phyloP scores from a whole-genome alignment of 1,140 invertebrate genomes.

The Drosophila nigromelanica region DNA sequence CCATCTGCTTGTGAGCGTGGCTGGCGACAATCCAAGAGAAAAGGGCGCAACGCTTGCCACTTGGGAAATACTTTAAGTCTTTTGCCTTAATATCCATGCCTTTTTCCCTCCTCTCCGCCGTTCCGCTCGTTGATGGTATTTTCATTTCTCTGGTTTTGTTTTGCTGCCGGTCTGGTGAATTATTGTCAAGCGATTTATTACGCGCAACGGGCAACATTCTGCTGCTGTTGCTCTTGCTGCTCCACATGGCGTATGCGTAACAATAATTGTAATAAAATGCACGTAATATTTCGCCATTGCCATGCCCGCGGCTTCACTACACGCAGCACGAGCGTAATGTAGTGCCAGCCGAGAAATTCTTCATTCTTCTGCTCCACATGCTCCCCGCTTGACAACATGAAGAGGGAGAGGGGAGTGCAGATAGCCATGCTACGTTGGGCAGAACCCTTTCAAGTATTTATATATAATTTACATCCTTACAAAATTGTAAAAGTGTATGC shows the following conservation, averaged over 20 bases:
- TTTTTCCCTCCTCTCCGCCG: conserved; percentile 39
- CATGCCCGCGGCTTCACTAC: conserved; percentile 4
- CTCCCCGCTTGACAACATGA: neutral
- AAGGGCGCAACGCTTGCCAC: conserved; percentile 33
- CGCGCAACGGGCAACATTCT: conserved; percentile 28
- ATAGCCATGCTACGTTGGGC: no score
- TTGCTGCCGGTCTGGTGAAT: conserved; percentile 51
- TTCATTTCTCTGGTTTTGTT: conserved; percentile 21
- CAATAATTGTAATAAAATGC: conserved; percentile 64
- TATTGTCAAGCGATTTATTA: conserved; percentile 79
- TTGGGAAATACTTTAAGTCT: conserved; percentile 75
- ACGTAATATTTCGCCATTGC: conserved; percentile 47
- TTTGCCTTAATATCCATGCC: conserved; percentile 68
- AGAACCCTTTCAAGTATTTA: neutral
- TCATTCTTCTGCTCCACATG: neutral
- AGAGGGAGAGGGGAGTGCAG: no score
- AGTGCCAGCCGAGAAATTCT: neutral
- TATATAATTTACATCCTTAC: neutral
- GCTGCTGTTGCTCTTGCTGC: conserved; percentile 33
- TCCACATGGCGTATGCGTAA: conserved; percentile 77
- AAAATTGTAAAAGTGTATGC: neutral
- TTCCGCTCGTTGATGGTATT: conserved; percentile 4
- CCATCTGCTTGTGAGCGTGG: conserved; percentile 23
- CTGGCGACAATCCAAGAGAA: conserved; percentile 12
- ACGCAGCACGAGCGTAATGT: neutral